phyloP scores from a whole-genome alignment of 2,797 vertebrate species.

The Propithecus perrieri region DNA sequence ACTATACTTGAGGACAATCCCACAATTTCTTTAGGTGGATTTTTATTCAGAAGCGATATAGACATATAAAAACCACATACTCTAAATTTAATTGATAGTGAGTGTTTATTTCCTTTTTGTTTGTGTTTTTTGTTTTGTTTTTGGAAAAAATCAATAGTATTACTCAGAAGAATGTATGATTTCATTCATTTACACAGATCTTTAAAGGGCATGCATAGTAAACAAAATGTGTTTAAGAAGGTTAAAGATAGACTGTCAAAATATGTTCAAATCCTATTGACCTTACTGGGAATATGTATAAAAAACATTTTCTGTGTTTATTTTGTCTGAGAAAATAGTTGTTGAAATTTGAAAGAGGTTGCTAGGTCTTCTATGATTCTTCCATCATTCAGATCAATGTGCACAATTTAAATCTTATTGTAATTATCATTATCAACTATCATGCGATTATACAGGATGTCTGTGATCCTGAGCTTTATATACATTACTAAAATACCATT shows the following conservation, averaged over 20 bases:
- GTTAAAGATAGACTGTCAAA: conserved; percentile 83
- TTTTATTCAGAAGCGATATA: conserved; percentile 72
- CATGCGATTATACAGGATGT: not conserved
- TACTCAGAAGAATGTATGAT: conserved; percentile 86
- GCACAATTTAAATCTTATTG: not conserved
- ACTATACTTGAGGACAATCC: conserved; percentile 37
- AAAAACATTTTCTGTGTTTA: conserved; percentile 29
- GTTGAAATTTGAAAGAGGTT: not conserved
- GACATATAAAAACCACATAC: conserved; percentile 52
- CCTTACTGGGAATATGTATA: conserved; percentile 53
- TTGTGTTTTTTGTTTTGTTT: not conserved
- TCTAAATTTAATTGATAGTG: conserved; percentile 82
- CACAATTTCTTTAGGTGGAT: conserved; percentile 72
- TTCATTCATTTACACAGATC: conserved; percentile 86
- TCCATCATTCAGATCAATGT: not conserved
- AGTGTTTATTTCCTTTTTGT: conserved; percentile 86
- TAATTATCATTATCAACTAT: not conserved
- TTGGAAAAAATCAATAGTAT: conserved; percentile 87
- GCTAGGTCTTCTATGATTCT: not conserved
- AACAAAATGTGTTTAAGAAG: conserved; percentile 80
- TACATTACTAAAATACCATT: not conserved
- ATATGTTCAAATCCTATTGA: conserved; percentile 63
- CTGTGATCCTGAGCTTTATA: not conserved
- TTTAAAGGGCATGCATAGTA: conserved; percentile 86
- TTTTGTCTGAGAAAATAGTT: not conserved